Conservation (phyloP, 92 coral and sea anemone genomes). For the Plumapathes pennacea region DNA sequence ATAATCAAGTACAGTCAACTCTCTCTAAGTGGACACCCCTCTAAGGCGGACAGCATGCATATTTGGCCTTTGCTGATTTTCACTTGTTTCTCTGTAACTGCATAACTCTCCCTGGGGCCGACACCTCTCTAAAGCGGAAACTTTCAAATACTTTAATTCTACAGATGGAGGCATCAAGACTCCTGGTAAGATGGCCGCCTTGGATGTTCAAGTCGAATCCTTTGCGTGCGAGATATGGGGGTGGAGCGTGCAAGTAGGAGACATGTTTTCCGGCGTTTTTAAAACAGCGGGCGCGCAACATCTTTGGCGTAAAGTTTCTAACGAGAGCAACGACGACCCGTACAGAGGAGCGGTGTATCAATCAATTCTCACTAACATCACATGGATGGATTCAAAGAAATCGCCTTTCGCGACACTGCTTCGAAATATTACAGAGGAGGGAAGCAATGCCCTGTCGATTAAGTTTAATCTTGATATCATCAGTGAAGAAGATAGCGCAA, state of each 20-base stretch:
- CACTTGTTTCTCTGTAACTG: too few relatives aligned
- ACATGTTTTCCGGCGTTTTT: slow-evolving; percentile 66
- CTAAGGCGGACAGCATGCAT: too few relatives aligned
- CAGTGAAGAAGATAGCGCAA: not conserved
- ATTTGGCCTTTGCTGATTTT: too few relatives aligned
- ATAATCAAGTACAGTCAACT: too few relatives aligned
- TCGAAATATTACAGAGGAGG: slow-evolving; percentile 9
- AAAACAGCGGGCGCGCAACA: slow-evolving; percentile 51
- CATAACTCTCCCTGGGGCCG: too few relatives aligned
- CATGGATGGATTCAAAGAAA: slow-evolving; percentile 20
- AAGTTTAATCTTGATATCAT: slow-evolving; percentile 61
- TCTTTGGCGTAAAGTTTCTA: slow-evolving; percentile 34
- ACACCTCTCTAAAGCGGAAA: too few relatives aligned
- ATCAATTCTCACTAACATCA: slow-evolving; percentile 55
- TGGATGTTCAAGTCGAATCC: slow-evolving; percentile 53
- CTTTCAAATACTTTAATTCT: too few relatives aligned
- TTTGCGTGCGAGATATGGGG: slow-evolving; percentile 67
- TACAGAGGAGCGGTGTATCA: slow-evolving; percentile 55
- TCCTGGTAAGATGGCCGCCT: slow-evolving; percentile 62
- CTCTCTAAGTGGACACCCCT: too few relatives aligned
- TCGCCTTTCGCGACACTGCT: slow-evolving; percentile 38
- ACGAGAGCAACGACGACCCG: not conserved
- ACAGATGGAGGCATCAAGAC: slow-evolving; percentile 39
- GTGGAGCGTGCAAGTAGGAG: slow-evolving; percentile 64
- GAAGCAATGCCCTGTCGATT: slow-evolving; percentile 70